These are phyloP conservation scores for Gadus macrocephalus DNA, from an alignment of 2,113 vertebrate genomes.

Conservation along the genomic window DNA sequence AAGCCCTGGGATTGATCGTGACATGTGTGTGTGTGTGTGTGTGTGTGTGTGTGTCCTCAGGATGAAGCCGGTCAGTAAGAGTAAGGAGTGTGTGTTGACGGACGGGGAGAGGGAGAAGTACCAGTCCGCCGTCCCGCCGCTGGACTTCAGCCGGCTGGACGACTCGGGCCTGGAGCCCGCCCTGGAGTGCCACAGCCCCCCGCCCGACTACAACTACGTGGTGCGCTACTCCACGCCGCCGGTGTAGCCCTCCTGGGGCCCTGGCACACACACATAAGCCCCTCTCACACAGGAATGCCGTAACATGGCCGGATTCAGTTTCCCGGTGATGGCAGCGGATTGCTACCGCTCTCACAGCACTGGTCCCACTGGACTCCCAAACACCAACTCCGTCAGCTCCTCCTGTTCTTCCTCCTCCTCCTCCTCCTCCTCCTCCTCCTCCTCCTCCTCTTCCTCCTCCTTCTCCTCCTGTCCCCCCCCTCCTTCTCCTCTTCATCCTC, in stretches of 20 bases:
- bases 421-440: too few species aligned
- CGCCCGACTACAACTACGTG: constrained; percentile 88
- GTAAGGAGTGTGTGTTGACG: constrained; percentile 81
- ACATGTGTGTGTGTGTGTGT: constrained; percentile 12
- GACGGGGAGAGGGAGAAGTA: constrained; percentile 79
- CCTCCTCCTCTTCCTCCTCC: too few species aligned
- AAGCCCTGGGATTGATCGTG: not conserved
- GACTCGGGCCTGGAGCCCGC: constrained; percentile 78
- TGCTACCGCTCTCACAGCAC: too few species aligned
- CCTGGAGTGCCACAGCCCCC: constrained; percentile 90
- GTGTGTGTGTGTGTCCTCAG: constrained; percentile 56
- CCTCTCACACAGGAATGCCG: too few species aligned
- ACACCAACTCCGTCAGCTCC: too few species aligned
- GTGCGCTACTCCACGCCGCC: constrained; percentile 85
- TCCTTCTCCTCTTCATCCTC: too few species aligned
- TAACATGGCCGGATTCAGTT: too few species aligned
- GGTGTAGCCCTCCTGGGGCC: constrained; percentile 59
- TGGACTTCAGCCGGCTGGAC: constrained; percentile 77
- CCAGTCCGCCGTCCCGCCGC: constrained; percentile 56
- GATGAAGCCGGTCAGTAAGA: constrained; percentile 80
- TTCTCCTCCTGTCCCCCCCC: too few species aligned
- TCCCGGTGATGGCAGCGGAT: too few species aligned
- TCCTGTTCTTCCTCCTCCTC: too few species aligned
- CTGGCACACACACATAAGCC: too few species aligned
- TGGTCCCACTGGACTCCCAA: too few species aligned